Base-by-base conservation (phyloP, 2,113 vertebrate species). In the Zootoca vivipara region DNA sequence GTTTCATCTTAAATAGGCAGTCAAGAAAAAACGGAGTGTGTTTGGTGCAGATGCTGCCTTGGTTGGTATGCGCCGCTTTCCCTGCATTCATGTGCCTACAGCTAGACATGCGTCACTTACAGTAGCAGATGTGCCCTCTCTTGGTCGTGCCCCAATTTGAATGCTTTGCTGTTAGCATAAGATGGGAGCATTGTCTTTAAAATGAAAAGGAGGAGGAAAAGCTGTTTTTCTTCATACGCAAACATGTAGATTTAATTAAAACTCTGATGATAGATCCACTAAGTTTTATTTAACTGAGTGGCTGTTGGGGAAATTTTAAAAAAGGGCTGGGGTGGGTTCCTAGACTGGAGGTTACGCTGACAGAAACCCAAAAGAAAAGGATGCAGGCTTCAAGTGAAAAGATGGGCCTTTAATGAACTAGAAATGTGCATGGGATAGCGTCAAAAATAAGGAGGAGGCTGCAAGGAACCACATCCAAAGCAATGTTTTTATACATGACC, bases 81-180 rank as follows among this genome's bases (percentile, higher is more conserved):
- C 20, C 5, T 64, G 42, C 46, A 35, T 33, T 2, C 35, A 22
- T 58, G 26, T 74, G 26, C 20, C 28, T 86, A 81, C 38, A 46
- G 33, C 20, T 77, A 77, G 24, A 5, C 70, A 46, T 30, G 67
- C 38, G 24, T 85, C 42, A 73, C 46, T 62, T 56, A 62, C 20
- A 6, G 56, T 38, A 87, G 80, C 78, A 87, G 73, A 89, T 87
- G 83, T 87, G 78, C 65, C 30, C 16, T 38, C 33, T 69, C 26
- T 72, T n/a, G 82, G 73, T 24, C 40, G 1, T 20, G 7, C 20
- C 67, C 28, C 33, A 33, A 28, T 52, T 38, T 20, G 79, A 46
- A 90, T 78, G n/a, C 88, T 85, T 65, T 40, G 2, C n/a, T 56
- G 18, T 26, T n/a, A 38, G 22, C 5, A 52, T 69, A 83, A 83